Conservation (phyloP, 2,797 vertebrate genomes). For the Catamblyrhynchus diadema region DNA sequence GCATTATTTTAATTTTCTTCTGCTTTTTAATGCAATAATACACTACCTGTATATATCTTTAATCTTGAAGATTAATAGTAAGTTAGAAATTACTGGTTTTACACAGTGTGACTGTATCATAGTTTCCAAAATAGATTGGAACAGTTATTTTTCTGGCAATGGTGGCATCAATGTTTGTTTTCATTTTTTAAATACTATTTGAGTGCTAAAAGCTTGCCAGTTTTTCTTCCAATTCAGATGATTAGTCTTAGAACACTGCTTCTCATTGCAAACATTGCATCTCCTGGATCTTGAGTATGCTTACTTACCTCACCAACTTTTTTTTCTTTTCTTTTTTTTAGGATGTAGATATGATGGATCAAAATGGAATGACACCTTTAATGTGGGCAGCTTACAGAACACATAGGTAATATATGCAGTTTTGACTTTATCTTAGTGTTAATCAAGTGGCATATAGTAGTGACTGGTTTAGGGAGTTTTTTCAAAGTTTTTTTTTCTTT, state of each 20-base stretch:
- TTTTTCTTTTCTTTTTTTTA: conserved; percentile 55
- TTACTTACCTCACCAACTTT: conserved; percentile 24
- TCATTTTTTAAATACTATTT: neutral
- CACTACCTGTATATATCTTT: neutral
- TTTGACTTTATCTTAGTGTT: neutral
- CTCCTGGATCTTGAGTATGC: neutral
- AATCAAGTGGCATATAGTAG: neutral
- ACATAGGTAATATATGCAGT: conserved; percentile 84
- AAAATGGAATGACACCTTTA: conserved; percentile 99
- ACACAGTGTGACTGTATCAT: neutral
- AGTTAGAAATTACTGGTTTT: neutral
- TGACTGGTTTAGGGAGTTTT: neutral
- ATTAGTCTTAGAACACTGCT: neutral
- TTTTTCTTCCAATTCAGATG: neutral
- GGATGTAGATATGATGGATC: conserved; percentile 99
- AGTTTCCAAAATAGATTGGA: neutral
- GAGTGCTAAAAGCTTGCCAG: neutral
- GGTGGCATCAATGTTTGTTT: neutral
- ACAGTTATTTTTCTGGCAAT: neutral
- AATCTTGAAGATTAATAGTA: neutral
- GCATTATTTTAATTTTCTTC: neutral
- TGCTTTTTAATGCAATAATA: neutral
- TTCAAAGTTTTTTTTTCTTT: neutral
- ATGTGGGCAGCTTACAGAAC: conserved; percentile 99
- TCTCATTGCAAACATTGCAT: neutral